These are phyloP conservation scores for Aphelinus certus DNA, from an alignment of 1,140 invertebrate species.

Conservation along the genomic window DNA sequence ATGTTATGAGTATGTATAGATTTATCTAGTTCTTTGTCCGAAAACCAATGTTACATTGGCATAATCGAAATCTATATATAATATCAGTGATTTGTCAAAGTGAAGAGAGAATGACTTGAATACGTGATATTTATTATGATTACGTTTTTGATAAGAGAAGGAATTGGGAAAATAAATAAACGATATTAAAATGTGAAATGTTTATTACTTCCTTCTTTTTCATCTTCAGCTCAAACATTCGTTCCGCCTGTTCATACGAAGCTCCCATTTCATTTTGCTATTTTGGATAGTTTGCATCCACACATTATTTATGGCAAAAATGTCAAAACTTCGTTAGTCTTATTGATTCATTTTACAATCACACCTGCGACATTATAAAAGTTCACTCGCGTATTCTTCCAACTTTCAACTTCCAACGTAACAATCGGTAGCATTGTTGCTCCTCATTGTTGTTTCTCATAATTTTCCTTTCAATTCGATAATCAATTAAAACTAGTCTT, in stretches of 20 bases:
- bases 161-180: constrained; percentile 33
- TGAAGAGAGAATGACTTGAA: constrained; percentile 3
- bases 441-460: constrained; percentile 5
- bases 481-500: constrained; percentile 6
- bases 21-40: too few relatives aligned
- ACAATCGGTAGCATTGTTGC: background rate
- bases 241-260: constrained; percentile 46
- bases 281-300: constrained; percentile 26
- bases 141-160: constrained; percentile 30
- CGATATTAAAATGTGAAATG: constrained; percentile 24
- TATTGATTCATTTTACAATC: constrained; percentile 38
- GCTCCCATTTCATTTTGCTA: constrained; percentile 42
- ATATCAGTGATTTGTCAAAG: background rate
- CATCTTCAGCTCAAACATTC: constrained; percentile 44
- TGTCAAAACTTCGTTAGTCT: constrained; percentile 42
- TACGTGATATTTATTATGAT: background rate
- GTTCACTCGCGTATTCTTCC: background rate
- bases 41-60: background rate
- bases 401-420: background rate
- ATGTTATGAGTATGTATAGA: too few relatives aligned
- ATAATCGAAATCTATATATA: background rate
- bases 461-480: constrained; percentile 1
- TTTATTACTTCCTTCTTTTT: constrained; percentile 34
- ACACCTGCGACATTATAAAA: constrained; percentile 44
- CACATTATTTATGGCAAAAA: constrained; percentile 45